These are phyloP conservation scores for Galerucella calmariensis DNA, from an alignment of 2,888 invertebrate species.

Conservation along the genomic window DNA sequence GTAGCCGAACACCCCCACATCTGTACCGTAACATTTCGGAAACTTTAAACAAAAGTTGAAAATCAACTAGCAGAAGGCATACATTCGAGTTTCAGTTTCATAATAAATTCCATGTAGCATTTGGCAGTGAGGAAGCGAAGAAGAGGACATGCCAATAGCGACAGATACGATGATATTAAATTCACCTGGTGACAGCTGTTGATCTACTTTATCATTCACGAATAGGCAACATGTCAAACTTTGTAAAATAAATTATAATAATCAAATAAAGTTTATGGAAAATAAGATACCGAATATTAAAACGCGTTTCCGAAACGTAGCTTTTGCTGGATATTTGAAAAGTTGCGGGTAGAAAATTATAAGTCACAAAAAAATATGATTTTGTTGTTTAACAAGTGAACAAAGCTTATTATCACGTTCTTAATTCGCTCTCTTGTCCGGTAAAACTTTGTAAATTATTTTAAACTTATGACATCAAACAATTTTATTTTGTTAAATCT, in stretches of 20 bases:
- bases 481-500: too few species aligned
- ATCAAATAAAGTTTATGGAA: constrained; percentile 16
- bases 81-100: constrained; percentile 40
- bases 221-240: constrained; percentile 58
- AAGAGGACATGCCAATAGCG: constrained; percentile 41
- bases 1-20: constrained; percentile 9
- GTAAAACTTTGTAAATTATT: too few species aligned
- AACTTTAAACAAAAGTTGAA: constrained; percentile 44
- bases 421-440: too few species aligned
- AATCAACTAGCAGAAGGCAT: constrained; percentile 37
- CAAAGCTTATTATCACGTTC: too few species aligned
- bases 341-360: too few species aligned
- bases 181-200: constrained; percentile 67
- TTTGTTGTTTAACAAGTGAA: too few species aligned
- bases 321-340: not conserved
- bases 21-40: constrained; percentile 51
- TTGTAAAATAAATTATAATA: constrained; percentile 43
- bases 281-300: not conserved
- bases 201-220: constrained; percentile 63
- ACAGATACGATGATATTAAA: constrained; percentile 63
- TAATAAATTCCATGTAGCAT: constrained; percentile 49
- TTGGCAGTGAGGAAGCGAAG: constrained; percentile 43
- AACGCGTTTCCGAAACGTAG: not conserved
- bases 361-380: too few species aligned
- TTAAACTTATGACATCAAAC: too few species aligned